Conservation (phyloP, 2,797 vertebrate genomes). For the Xiphorhynchus erythropygius region DNA sequence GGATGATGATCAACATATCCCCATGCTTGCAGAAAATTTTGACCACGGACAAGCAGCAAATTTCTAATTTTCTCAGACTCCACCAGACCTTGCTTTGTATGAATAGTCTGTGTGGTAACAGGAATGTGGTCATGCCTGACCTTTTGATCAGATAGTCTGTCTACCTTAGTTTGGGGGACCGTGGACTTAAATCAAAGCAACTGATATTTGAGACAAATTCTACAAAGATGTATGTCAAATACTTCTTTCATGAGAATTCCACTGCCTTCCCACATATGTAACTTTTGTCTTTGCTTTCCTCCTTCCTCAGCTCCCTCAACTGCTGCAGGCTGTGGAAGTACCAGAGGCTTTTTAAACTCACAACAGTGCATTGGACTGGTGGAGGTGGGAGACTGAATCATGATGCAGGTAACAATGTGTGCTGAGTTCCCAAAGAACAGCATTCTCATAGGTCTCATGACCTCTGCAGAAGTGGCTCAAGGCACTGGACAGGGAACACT, state of each 20-base stretch:
- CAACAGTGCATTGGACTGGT: background rate
- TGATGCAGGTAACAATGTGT: background rate
- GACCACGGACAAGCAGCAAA: background rate
- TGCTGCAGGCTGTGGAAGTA: background rate
- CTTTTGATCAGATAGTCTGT: background rate
- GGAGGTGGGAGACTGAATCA: background rate
- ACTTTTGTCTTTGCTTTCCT: background rate
- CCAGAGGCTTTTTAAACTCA: background rate
- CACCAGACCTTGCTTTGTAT: background rate
- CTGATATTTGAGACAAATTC: background rate
- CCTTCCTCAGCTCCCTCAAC: background rate
- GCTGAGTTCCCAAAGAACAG: background rate
- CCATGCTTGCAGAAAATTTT: background rate
- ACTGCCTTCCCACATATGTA: background rate
- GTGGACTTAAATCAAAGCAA: background rate
- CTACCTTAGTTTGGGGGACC: background rate
- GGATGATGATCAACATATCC: background rate
- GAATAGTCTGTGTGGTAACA: background rate
- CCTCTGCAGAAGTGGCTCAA: background rate
- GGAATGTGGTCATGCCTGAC: background rate
- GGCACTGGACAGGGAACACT: background rate
- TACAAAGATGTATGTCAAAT: background rate
- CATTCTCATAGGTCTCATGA: background rate
- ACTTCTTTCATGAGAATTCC: background rate
- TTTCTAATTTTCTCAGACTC: background rate